A percentile compares a stretch with the other conserved stretches of the same genome.
Evolutionary conservation across 2,113 vertebrate species (phyloP).

Genomic region (Albula glossodonta): DNA sequence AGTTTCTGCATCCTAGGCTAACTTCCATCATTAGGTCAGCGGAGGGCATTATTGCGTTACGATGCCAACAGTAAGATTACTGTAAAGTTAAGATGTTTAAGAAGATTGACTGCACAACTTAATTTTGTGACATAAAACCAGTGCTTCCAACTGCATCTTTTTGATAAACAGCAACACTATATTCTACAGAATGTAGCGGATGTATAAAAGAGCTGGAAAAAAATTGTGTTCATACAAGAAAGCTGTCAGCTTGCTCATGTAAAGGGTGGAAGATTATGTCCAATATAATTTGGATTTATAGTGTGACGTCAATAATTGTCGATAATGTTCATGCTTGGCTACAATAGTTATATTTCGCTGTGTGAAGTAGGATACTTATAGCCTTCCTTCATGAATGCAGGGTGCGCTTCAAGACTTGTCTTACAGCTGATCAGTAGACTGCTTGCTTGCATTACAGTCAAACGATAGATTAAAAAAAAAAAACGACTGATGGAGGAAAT

Average conservation of each 20-base stretch:
- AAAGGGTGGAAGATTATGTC: not conserved
- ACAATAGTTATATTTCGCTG: not conserved
- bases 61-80: constrained; percentile 3
- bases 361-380: not conserved
- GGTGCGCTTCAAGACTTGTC: not conserved
- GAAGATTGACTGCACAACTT: not conserved
- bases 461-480: constrained; percentile 6
- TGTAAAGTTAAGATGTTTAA: constrained; percentile 12
- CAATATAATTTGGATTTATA: not conserved
- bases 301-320: not conserved
- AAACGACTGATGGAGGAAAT: constrained; percentile 36
- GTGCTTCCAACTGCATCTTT: not conserved
- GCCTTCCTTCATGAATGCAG: not conserved
- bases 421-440: constrained; percentile 10
- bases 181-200: not conserved
- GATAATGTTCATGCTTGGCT: not conserved
- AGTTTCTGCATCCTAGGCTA: not conserved
- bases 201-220: not conserved
- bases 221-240: not conserved
- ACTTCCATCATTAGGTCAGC: not conserved
- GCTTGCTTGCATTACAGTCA: constrained; percentile 15
- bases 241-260: not conserved
- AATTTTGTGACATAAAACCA: not conserved
- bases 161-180: not conserved
- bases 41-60: not conserved